Percentiles rank a stretch among this genome's conserved stretches.
Evolutionary conservation across 2,888 invertebrate genomes (phyloP).

Genomic region (Ischnura elegans): DNA sequence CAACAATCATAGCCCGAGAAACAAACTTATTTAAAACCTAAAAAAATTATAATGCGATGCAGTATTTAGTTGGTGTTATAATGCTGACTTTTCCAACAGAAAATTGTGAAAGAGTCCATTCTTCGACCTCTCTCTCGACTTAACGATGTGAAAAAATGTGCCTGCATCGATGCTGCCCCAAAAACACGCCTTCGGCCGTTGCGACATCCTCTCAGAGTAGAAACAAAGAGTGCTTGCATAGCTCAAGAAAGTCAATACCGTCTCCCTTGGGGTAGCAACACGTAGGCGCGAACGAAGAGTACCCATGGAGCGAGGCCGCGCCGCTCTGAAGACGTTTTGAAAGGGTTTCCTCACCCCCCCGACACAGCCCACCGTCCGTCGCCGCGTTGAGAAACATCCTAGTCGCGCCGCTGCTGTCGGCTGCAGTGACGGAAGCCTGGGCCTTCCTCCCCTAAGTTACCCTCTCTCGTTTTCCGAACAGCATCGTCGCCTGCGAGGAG

Average conservation of each 20-base stretch:
- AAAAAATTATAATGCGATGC: too few relatives aligned
- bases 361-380: too few relatives aligned
- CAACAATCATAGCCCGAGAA: too few relatives aligned
- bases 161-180: background rate
- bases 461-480: background rate
- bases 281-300: background rate
- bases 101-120: too few relatives aligned
- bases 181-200: background rate
- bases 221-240: background rate
- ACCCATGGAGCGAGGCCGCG: too few relatives aligned
- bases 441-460: background rate
- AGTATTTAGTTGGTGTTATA: too few relatives aligned
- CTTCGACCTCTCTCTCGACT: too few relatives aligned
- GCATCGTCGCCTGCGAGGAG: too few relatives aligned
- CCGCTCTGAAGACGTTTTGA: background rate
- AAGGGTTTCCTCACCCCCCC: background rate
- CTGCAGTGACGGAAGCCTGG: background rate
- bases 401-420: background rate
- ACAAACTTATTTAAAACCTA: too few relatives aligned
- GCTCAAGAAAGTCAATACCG: constrained; percentile 6
- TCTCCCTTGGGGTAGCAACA: background rate
- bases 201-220: background rate
- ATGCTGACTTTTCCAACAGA: too few relatives aligned
- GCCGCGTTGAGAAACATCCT: background rate
- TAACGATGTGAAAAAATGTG: too few relatives aligned